Conservation (phyloP, 1,140 invertebrate species). For the Capitella teleta region DNA sequence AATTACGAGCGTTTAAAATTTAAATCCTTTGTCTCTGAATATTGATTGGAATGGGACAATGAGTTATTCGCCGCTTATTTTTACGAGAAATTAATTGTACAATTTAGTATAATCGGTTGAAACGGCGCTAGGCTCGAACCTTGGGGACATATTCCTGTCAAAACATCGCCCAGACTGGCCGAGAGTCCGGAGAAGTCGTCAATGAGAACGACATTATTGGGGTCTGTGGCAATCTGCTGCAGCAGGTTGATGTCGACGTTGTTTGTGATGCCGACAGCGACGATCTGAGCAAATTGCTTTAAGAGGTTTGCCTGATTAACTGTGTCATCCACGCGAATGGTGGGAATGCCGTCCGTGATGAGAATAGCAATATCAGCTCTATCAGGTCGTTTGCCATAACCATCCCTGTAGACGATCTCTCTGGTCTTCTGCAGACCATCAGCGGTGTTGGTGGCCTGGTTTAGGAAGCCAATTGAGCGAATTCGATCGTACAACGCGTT, state of each 20-base stretch:
- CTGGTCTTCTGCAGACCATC: background rate
- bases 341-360: constrained; percentile 1
- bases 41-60: too few species aligned
- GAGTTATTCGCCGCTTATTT: too few species aligned
- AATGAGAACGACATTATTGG: background rate
- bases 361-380: constrained; percentile 3
- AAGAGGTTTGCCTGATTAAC: background rate
- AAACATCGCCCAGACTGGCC: too few species aligned
- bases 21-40: too few species aligned
- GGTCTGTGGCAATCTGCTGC: background rate
- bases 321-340: too few species aligned
- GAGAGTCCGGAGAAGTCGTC: background rate
- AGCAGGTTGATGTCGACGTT: background rate
- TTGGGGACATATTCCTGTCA: too few species aligned
- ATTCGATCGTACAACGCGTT: background rate
- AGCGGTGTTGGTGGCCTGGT: background rate
- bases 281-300: background rate
- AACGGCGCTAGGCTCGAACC: too few species aligned
- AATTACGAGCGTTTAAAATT: too few species aligned
- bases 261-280: constrained; percentile 3
- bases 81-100: too few species aligned
- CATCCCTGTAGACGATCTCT: constrained; percentile 4
- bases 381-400: background rate
- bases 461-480: background rate
- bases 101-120: too few species aligned